Conservation (phyloP, 2,888 invertebrate species). For the Ectemnius cavifrons region DNA sequence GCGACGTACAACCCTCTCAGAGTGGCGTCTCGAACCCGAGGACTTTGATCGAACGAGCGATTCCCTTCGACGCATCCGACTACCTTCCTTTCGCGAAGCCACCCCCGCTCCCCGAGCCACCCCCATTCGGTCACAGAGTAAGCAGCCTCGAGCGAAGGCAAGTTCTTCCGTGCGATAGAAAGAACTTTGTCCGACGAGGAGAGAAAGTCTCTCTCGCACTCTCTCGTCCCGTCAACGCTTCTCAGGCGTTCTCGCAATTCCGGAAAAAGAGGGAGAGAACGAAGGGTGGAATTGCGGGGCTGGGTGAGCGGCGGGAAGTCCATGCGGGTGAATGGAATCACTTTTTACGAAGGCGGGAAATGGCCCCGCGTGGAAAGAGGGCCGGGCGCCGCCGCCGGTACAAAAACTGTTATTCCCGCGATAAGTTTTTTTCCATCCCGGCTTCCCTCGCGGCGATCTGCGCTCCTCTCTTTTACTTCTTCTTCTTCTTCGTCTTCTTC, state of each 20-base stretch:
- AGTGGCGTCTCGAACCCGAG: slow-evolving; percentile 33
- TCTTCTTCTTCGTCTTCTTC: slow-evolving; percentile 15
- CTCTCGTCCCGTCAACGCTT: slow-evolving; percentile 48
- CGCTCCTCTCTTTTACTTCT: not conserved
- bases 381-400: slow-evolving; percentile 12
- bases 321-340: slow-evolving; percentile 31
- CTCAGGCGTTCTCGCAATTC: slow-evolving; percentile 47
- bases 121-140: slow-evolving; percentile 11
- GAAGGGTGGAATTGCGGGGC: too few relatives aligned
- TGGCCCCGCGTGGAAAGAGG: slow-evolving; percentile 34
- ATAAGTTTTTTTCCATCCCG: slow-evolving; percentile 39
- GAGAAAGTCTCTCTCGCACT: too few relatives aligned
- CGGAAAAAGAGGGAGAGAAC: not conserved
- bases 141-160: slow-evolving; percentile 31
- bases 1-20: slow-evolving; percentile 26
- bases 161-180: slow-evolving; percentile 48
- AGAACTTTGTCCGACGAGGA: slow-evolving; percentile 46
- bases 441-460: not conserved
- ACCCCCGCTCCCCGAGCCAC: slow-evolving; percentile 4
- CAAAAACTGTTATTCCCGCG: slow-evolving; percentile 51
- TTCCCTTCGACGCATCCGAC: slow-evolving; percentile 30
- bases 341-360: slow-evolving; percentile 49
- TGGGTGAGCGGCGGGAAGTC: not conserved
- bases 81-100: slow-evolving; percentile 13
- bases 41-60: slow-evolving; percentile 48